Evolutionary conservation across 1,140 invertebrate genomes (phyloP).

Genomic region (Pachypeltis micranthus): DNA sequence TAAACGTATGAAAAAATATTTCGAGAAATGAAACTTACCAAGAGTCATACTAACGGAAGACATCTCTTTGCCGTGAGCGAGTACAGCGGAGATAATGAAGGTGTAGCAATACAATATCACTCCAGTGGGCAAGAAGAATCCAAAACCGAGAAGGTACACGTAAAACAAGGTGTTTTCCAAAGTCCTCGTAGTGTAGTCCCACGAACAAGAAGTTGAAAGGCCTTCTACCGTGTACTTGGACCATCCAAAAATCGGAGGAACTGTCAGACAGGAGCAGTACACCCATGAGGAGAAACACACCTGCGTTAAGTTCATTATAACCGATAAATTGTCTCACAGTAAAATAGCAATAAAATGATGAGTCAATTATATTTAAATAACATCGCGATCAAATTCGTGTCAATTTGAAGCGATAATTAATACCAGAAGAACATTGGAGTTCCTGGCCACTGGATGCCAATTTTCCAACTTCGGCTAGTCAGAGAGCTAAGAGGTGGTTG

Average conservation of each 20-base stretch:
- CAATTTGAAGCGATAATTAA: no score
- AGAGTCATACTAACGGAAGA: conserved; percentile 23
- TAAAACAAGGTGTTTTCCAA: conserved; percentile 37
- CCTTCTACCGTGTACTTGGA: conserved; percentile 41
- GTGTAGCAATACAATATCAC: conserved; percentile 40
- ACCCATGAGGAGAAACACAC: conserved; percentile 40
- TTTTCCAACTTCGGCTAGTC: no score
- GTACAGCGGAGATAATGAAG: conserved; percentile 34
- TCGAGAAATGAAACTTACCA: conserved; percentile 12
- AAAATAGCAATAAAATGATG: no score
- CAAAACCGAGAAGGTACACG: conserved; percentile 38
- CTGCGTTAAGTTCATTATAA: no score
- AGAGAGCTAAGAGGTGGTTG: no score
- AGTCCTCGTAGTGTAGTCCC: conserved; percentile 41
- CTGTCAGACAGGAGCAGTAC: conserved; percentile 36
- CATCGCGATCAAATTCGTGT: no score
- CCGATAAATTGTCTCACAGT: no score
- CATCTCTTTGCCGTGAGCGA: conserved; percentile 38
- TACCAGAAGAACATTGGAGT: no score
- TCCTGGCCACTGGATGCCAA: no score
- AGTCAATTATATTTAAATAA: no score
- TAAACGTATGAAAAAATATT: no score
- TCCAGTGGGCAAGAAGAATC: conserved; percentile 39
- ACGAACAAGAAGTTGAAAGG: conserved; percentile 43
- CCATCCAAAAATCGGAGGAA: conserved; percentile 44